These are phyloP conservation scores for Gymnarchus niloticus DNA, from an alignment of 2,113 vertebrate genomes.

Conservation along the genomic window DNA sequence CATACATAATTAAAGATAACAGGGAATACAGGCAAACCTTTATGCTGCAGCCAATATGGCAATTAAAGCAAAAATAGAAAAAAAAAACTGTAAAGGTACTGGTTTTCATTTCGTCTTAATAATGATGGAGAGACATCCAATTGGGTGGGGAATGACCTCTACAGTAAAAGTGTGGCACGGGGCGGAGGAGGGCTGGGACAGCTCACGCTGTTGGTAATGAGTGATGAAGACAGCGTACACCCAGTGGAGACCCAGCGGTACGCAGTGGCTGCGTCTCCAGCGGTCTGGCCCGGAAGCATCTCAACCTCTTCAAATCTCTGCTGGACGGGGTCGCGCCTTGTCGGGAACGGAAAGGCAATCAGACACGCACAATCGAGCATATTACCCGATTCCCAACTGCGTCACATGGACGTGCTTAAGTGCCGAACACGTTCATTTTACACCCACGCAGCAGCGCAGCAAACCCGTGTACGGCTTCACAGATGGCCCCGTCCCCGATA, in stretches of 20 bases:
- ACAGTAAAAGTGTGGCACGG: slow-evolving; percentile 20
- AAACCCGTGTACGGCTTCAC: neutral
- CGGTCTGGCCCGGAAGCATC: slow-evolving; percentile 27
- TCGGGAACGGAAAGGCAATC: slow-evolving; percentile 21
- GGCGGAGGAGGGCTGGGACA: neutral
- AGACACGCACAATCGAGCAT: slow-evolving; percentile 11
- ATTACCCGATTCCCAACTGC: neutral
- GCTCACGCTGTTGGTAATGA: neutral
- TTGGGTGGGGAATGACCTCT: neutral
- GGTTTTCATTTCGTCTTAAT: neutral
- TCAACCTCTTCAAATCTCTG: slow-evolving; percentile 35
- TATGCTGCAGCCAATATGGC: neutral
- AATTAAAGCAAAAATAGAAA: neutral
- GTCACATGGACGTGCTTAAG: neutral
- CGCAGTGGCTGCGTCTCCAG: slow-evolving; percentile 3
- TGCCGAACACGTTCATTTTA: neutral
- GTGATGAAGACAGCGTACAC: slow-evolving; percentile 10
- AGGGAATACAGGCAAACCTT: neutral
- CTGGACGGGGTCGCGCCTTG: slow-evolving; percentile 28
- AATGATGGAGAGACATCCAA: neutral
- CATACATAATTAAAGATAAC: slow-evolving; percentile 6
- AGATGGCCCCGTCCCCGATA: neutral
- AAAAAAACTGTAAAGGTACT: neutral
- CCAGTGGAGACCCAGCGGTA: slow-evolving; percentile 16
- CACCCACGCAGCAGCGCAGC: neutral